Evolutionary conservation across 2,888 invertebrate species (phyloP), one percentile per base, ranked within the genome.

Genomic region (Agrotis clavis): DNA sequence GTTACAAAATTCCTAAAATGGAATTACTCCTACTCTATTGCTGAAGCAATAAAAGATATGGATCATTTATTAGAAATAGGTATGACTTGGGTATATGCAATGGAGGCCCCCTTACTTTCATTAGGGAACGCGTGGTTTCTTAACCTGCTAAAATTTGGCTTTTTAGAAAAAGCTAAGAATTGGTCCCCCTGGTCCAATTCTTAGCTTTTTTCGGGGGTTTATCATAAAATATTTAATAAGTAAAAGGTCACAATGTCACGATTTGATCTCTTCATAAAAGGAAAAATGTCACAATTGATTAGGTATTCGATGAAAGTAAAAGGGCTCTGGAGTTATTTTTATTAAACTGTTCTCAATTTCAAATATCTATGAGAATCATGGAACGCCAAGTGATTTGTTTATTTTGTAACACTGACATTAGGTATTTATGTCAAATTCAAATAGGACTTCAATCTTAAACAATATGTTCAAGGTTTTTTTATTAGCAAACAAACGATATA

Each of bases 151-250:
- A 25, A 41, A 41, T 9, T 41, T 9, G 11, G 9, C 41, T 41
- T 41, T 35, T 35, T 35, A 35, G 35, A 35, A 35, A 35, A 35
- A 35, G 35, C 7, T 35, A 35, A 35, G 35, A 35, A 35, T 35
- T 35, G 7, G 7, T 5, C 35, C 35, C 30, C 35, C 64, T 57
- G 63, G 19, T 57, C 35, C 56, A 57, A 74, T 64, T 72, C 67
- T 47, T 50, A 59, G 19, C 13, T 61, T 59, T 51, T 30, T 57
- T 68, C 57, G 6, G 19, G 61, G 48, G 59, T 50, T 60, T 59
- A 41, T 19, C 60, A 13, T 41, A 45, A 60, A 71, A 61, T 53
- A 71, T 70, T 71, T 48, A 59, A 70, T 56, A 64, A 35, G 21
- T 21, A 25, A 67, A 74, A 51, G 45, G 66, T 67, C 51, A 53